Percentiles rank a stretch among this genome's conserved stretches.
These are phyloP conservation scores for Drosophila quadrilineata DNA, from an alignment of 1,140 invertebrate species.

Conservation along the genomic window DNA sequence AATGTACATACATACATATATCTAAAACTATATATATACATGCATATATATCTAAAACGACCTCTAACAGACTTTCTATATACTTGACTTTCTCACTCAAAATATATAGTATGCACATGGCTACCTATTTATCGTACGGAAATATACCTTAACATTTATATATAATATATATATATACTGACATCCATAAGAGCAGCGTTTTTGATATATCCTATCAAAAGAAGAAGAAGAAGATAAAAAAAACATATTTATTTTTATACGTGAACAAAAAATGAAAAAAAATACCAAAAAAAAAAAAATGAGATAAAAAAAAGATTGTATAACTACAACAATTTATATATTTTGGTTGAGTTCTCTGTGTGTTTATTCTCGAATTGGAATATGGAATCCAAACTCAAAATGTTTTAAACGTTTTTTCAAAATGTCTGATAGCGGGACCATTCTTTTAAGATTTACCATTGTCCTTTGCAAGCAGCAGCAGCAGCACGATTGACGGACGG, in stretches of 20 bases:
- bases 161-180: slow-evolving; percentile 12
- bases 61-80: slow-evolving; percentile 62
- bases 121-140: slow-evolving; percentile 7
- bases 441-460: slow-evolving; percentile 82
- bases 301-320: slow-evolving; percentile 5
- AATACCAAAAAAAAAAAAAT: slow-evolving; percentile 10
- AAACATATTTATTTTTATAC: slow-evolving; percentile 79
- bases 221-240: slow-evolving; percentile 10
- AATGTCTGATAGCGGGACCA: slow-evolving; percentile 82
- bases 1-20: slow-evolving; percentile 48
- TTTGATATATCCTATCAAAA: background rate
- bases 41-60: slow-evolving; percentile 29
- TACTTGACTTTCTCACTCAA: slow-evolving; percentile 46
- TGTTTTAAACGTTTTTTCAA: slow-evolving; percentile 81
- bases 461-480: slow-evolving; percentile 48
- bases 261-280: slow-evolving; percentile 27
- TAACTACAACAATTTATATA: slow-evolving; percentile 37
- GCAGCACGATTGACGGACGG: background rate
- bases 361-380: slow-evolving; percentile 63
- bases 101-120: slow-evolving; percentile 42
- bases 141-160: slow-evolving; percentile 22
- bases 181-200: slow-evolving; percentile 8
- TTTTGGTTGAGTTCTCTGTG: slow-evolving; percentile 52
- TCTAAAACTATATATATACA: background rate
- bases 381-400: slow-evolving; percentile 66